Evolutionary conservation across 1,140 invertebrate genomes (phyloP).

Genomic region (Eriosoma lanigerum): DNA sequence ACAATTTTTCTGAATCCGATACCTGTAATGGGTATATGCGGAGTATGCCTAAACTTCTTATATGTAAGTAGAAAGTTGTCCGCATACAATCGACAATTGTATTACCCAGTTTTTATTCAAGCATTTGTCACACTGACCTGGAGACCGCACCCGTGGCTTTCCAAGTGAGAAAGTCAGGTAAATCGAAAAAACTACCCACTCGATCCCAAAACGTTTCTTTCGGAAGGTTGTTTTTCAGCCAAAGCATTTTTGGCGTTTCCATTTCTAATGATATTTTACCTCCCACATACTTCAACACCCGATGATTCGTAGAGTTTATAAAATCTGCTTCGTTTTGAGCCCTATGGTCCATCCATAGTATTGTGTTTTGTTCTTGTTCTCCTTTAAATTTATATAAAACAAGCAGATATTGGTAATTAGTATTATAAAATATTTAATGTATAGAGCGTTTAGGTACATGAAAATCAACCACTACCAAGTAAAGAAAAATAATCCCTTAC

Average conservation of each 20-base stretch:
- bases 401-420: background rate
- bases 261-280: slow-evolving; percentile 92
- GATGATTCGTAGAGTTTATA: slow-evolving; percentile 78
- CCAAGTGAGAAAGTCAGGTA: slow-evolving; percentile 94
- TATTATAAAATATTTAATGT: too few relatives aligned
- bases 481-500: slow-evolving; percentile 58
- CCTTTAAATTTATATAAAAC: slow-evolving; percentile 57
- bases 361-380: slow-evolving; percentile 76
- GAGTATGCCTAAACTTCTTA: too few relatives aligned
- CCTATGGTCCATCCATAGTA: slow-evolving; percentile 97
- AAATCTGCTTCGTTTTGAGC: slow-evolving; percentile 77
- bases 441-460: too few relatives aligned
- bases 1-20: too few relatives aligned
- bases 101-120: too few relatives aligned
- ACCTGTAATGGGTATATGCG: too few relatives aligned
- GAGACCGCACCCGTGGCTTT: slow-evolving; percentile 77
- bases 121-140: slow-evolving; percentile 60
- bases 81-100: too few relatives aligned
- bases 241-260: slow-evolving; percentile 93
- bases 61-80: too few relatives aligned
- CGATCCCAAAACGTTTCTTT: slow-evolving; percentile 66
- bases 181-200: slow-evolving; percentile 80
- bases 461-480: too few relatives aligned
- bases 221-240: slow-evolving; percentile 82
- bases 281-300: slow-evolving; percentile 82